phyloP scores from a whole-genome alignment of 1,140 invertebrate genomes.

The Anagrus nilaparvatae region DNA sequence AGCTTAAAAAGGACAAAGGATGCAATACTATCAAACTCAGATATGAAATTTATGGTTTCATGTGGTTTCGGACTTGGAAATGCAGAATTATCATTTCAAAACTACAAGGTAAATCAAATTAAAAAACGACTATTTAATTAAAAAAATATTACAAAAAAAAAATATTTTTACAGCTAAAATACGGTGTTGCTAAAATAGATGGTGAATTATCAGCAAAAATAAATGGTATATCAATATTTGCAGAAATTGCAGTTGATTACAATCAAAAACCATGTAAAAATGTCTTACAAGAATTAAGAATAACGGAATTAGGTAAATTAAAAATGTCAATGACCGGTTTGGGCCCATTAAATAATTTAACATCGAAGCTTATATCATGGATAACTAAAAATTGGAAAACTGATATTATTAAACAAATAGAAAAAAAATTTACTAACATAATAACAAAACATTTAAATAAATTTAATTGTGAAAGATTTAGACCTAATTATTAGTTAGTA shows the following conservation, averaged over 20 bases:
- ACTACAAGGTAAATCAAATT: slow-evolving; percentile 20
- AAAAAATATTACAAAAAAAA: too few species aligned
- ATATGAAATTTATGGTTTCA: slow-evolving; percentile 4
- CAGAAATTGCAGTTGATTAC: slow-evolving; percentile 13
- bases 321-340: slow-evolving; percentile 13
- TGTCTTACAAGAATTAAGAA: slow-evolving; percentile 10
- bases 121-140: too few species aligned
- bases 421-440: slow-evolving; percentile 11
- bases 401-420: slow-evolving; percentile 7
- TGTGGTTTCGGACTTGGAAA: slow-evolving; percentile 14
- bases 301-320: slow-evolving; percentile 11
- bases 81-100: slow-evolving; percentile 9
- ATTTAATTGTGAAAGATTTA: slow-evolving; percentile 14
- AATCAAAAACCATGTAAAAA: slow-evolving; percentile 11
- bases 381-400: slow-evolving; percentile 12
- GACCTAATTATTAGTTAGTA: too few species aligned
- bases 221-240: slow-evolving; percentile 13
- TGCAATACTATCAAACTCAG: slow-evolving; percentile 6
- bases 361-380: slow-evolving; percentile 11
- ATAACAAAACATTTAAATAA: slow-evolving; percentile 6
- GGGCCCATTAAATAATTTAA: slow-evolving; percentile 11
- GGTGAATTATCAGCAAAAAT: slow-evolving; percentile 14
- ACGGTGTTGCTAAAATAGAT: slow-evolving; percentile 10
- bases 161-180: slow-evolving; percentile 15
- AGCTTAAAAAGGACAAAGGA: slow-evolving; percentile 15